Evolutionary conservation across 2,113 vertebrate genomes (phyloP), one percentile per base, ranked within the genome.

Genomic region (Phoxinus phoxinus): DNA sequence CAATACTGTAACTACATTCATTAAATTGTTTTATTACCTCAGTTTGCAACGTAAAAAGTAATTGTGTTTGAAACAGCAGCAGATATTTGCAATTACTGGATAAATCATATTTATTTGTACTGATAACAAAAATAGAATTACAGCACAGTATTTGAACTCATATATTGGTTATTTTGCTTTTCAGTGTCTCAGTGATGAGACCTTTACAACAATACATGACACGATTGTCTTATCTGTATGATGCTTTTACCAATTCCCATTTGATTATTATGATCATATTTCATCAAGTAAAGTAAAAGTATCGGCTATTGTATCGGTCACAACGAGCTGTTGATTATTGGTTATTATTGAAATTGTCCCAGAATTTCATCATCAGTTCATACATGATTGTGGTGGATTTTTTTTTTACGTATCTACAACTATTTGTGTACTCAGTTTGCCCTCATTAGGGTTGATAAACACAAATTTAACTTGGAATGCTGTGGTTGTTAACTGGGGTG

Each of bases 401-500:
- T n/a, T 69, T 37, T 23, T 59, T 10, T 0, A 72, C 11, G 1
- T 25, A 41, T 23, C 48, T 5, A 46, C 46, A 73, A 44, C 23
- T 3, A 5, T 41, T 44, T 44, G 37, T 73, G 71, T 25, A 7
- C 23, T 46, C 37, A 13, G 37, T 44, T 25, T 73, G 21, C 23
- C 69, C 71, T 73, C 71, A 73, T 73, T 73, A 73, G 46, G 71
- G 41, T 46, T 73, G 12, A 25, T 73, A 73, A 46, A 73, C 71
- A 46, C 71, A 46, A 17, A 46, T 74, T n/a, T 46, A 41, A 8
- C 5, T 46, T 74, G 71, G 71, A 74, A 74, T 46, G 71, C 41
- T 74, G 11, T 7, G 23, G 15, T 12, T 73, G 41, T 74, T 46
- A 74, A 74, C 41, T 46, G 71, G 41, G 41, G 71, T 74, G 41